Evolutionary conservation across 2,888 invertebrate genomes (phyloP), one percentile per base, ranked within the genome.

Genomic region (Orthosia incerta): DNA sequence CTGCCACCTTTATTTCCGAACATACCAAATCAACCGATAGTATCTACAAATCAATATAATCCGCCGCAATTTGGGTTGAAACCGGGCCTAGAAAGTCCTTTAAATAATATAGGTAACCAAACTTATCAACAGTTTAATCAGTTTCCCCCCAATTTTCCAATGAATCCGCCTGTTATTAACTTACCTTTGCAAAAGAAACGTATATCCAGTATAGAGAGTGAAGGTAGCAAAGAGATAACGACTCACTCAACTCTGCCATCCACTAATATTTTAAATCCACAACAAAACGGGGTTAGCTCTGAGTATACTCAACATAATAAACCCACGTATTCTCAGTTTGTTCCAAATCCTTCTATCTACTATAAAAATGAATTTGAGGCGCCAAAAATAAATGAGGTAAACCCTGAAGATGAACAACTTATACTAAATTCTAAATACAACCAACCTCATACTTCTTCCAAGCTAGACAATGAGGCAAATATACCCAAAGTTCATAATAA

Each of bases 321-420:
- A 50, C 15, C 71, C 26, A n/a, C n/a, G 2, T 15, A 59, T 73
- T 23, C 18, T n/a, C 45, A 61, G 18, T 46, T 31, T 9, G 12
- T 18, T 46, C 51, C 45, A 20, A 74, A 72, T 53, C 62, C 62
- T 61, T 53, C 61, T 23, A n/a, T 61, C 12, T 46, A 53, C 31
- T 74, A 72, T 45, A 61, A 11, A 46, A 15, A 72, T 53, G 62
- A 72, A 46, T 23, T 62, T 31, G 62, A 74, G 51, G 31, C 9
- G 13, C 72, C 72, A 31, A 53, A 46, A 62, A 45, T 62, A 62
- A n/a, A 18, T 53, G 46, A 74, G 3, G 18, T 53, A 61, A 60
- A 45, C 26, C 20, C 50, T 26, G 45, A 73, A 18, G 11, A 45
- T 31, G 26, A 74, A 18, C 45, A 51, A 53, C 15, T 20, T 20